Conservation (phyloP, 64 coral and sea anemone species). For the Dendronephthya gigantea region DNA sequence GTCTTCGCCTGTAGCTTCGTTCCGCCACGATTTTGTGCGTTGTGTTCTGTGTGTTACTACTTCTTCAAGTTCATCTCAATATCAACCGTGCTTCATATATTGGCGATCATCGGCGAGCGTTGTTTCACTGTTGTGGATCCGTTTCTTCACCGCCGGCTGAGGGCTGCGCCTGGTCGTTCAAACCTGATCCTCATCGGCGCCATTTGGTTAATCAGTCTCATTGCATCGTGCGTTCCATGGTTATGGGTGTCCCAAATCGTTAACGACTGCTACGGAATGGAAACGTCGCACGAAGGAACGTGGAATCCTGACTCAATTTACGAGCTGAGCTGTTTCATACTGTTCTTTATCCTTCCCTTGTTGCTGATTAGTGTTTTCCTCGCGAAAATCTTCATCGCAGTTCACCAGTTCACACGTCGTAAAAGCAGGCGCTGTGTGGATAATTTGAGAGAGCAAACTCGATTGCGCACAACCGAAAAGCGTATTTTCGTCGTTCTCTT, state of each 20-base stretch:
- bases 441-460: neutral
- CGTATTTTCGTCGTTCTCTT: neutral
- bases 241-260: neutral
- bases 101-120: neutral
- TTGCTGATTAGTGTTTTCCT: neutral
- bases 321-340: neutral
- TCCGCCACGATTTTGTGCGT: neutral
- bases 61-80: constrained; percentile 1
- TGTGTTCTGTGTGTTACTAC: neutral
- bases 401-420: neutral
- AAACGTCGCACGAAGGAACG: neutral
- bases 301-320: neutral
- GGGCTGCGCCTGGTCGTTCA: neutral
- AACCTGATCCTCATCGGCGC: neutral
- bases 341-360: neutral
- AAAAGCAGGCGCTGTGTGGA: neutral
- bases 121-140: neutral
- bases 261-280: neutral
- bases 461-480: neutral
- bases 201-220: neutral
- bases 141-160: neutral
- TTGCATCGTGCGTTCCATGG: neutral
- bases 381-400: neutral
- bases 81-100: neutral
- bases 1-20: neutral